Evolutionary conservation across 2,888 invertebrate genomes (phyloP).

Genomic region (Miltochrista miniata): DNA sequence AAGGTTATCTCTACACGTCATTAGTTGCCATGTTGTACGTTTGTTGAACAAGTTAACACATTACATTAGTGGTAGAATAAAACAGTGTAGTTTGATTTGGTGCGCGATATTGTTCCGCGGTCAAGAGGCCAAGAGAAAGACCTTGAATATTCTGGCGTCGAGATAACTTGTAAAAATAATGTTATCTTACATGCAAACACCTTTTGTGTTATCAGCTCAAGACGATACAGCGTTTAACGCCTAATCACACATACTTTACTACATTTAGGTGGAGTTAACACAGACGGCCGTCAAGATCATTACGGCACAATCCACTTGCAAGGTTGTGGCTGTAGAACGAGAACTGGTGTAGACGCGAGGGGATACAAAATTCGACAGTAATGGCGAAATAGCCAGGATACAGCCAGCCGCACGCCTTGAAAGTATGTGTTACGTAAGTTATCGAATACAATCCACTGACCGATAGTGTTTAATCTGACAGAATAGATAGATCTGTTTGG

Average conservation of each 20-base stretch:
- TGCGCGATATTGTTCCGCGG: conserved; percentile 4
- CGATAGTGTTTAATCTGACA: too few species aligned
- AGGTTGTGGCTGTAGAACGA: too few species aligned
- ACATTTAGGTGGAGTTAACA: too few species aligned
- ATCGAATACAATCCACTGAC: too few species aligned
- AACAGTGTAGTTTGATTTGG: conserved; percentile 4
- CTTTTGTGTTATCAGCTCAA: background rate
- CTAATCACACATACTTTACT: background rate
- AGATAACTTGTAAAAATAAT: background rate
- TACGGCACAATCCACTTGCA: too few species aligned
- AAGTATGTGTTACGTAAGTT: too few species aligned
- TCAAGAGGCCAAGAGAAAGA: background rate
- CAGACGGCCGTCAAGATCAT: too few species aligned
- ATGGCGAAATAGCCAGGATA: too few species aligned
- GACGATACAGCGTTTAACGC: background rate
- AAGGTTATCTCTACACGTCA: conserved; percentile 1
- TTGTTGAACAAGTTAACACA: conserved; percentile 25
- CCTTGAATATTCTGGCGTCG: background rate
- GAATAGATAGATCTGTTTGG: background rate
- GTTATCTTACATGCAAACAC: background rate
- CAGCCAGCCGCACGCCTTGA: too few species aligned
- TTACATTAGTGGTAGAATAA: conserved; percentile 15
- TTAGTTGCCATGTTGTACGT: conserved; percentile 6
- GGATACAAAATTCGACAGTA: background rate
- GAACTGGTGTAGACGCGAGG: too few species aligned